Evolutionary conservation across 2,888 invertebrate species (phyloP).

Genomic region (Limnephilus marmoratus): DNA sequence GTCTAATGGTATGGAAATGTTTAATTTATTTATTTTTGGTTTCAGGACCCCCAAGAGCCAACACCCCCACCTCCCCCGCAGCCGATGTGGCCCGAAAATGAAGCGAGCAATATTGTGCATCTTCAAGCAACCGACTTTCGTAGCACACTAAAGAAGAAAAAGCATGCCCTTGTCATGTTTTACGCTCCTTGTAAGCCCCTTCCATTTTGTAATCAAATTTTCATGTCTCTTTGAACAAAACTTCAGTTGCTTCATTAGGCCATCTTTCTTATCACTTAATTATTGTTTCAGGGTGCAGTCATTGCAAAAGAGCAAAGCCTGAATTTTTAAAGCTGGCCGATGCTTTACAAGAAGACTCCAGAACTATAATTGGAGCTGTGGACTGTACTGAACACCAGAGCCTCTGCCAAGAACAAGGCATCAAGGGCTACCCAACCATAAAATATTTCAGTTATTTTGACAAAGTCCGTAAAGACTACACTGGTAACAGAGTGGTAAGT

Average conservation of each 20-base stretch:
- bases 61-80: constrained; percentile 91
- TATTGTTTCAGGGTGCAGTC: constrained; percentile 88
- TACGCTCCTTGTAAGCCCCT: constrained; percentile 91
- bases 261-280: neutral
- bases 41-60: constrained; percentile 85
- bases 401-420: constrained; percentile 83
- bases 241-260: neutral
- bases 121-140: constrained; percentile 85
- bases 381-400: constrained; percentile 84
- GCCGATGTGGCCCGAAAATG: constrained; percentile 87
- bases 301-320: constrained; percentile 92
- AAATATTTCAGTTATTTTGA: constrained; percentile 91
- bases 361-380: constrained; percentile 88
- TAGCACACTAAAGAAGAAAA: constrained; percentile 87
- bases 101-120: constrained; percentile 84
- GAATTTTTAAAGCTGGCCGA: constrained; percentile 87
- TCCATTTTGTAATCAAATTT: neutral
- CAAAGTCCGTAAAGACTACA: constrained; percentile 82
- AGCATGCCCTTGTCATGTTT: constrained; percentile 93
- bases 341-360: constrained; percentile 84
- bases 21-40: neutral
- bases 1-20: no score
- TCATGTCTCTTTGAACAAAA: neutral
- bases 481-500: constrained; percentile 84
- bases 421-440: constrained; percentile 91